A percentile compares a stretch with the other conserved stretches of the same genome.
Conservation (phyloP, 2,113 vertebrate species). For the Puntigrus tetrazona region DNA sequence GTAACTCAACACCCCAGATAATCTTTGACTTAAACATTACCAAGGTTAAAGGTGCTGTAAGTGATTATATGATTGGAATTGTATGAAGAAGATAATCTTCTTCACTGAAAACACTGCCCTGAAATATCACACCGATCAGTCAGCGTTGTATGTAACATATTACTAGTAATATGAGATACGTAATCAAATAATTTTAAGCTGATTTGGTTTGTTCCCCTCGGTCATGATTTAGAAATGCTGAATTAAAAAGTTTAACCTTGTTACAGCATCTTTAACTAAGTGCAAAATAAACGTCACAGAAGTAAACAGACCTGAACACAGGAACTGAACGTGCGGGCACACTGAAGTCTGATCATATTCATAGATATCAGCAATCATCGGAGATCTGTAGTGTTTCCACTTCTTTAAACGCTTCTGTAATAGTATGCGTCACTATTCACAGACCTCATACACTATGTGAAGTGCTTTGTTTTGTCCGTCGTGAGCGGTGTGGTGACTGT, state of each 20-base stretch:
- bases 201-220: background rate
- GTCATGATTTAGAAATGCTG: background rate
- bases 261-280: background rate
- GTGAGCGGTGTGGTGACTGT: background rate
- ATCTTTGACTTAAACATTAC: background rate
- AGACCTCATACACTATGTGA: background rate
- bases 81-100: background rate
- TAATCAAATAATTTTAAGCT: no score
- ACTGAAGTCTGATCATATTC: background rate
- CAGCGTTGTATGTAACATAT: no score
- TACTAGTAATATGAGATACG: no score
- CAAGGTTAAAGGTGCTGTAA: conserved; percentile 8
- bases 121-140: background rate
- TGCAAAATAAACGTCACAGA: background rate
- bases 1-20: background rate
- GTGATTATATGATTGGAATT: background rate
- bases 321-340: background rate
- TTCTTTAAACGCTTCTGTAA: background rate
- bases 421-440: background rate
- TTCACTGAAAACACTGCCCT: background rate
- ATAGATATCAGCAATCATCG: background rate
- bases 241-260: background rate
- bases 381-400: background rate
- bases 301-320: background rate
- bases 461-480: background rate